Conservation (phyloP, 2,113 vertebrate genomes). For the Platanista minor region DNA sequence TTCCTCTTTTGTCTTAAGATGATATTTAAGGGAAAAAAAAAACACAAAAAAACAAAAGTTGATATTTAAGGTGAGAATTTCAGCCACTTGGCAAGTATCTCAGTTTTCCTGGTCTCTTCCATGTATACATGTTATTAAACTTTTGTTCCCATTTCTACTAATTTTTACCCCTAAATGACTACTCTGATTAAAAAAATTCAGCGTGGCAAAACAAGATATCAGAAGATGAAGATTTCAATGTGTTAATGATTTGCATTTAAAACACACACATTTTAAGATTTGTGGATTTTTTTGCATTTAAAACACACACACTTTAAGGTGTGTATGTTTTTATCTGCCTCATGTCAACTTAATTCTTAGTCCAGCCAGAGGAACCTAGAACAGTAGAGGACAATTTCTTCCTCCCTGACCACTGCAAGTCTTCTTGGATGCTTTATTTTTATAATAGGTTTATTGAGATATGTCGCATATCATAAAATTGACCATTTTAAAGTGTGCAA, state of each 20-base stretch:
- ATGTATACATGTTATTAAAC: neutral
- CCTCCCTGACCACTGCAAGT: no score
- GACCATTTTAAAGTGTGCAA: no score
- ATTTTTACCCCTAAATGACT: neutral
- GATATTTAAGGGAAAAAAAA: neutral
- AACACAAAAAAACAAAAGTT: no score
- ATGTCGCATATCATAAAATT: no score
- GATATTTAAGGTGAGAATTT: neutral
- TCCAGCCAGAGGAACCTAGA: neutral
- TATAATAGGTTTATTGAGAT: no score
- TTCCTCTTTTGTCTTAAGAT: neutral
- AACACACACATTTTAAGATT: neutral
- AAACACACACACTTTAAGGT: no score
- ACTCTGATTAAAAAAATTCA: neutral
- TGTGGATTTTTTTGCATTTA: neutral
- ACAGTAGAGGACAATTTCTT: no score
- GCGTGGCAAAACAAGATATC: neutral
- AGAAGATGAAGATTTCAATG: neutral
- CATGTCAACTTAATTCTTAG: neutral
- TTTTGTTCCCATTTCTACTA: neutral
- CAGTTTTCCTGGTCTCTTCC: neutral
- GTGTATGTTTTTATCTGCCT: no score
- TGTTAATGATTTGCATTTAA: neutral
- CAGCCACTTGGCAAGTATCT: neutral
- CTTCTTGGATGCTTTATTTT: no score